Conservation (phyloP, 2,797 vertebrate species). For the Oophaga sylvatica region DNA sequence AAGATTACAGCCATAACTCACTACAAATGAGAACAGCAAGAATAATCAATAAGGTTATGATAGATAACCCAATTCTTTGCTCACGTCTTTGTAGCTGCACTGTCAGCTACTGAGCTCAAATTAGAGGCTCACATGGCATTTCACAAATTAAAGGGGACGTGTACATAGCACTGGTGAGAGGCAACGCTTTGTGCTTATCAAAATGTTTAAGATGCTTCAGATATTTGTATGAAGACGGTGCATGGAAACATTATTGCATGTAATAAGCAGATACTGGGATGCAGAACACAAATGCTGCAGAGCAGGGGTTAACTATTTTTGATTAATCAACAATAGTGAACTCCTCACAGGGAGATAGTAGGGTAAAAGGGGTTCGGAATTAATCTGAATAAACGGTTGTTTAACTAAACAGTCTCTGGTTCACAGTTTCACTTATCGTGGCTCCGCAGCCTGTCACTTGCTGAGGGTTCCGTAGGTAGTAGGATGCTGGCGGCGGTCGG, state of each 20-base stretch:
- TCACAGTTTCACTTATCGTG: too few species aligned
- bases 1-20: conserved; percentile 54
- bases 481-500: too few species aligned
- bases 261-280: too few species aligned
- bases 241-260: not conserved
- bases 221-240: not conserved
- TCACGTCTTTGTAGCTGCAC: not conserved
- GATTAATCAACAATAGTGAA: too few species aligned
- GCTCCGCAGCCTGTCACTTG: too few species aligned
- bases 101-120: not conserved
- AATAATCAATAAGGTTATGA: conserved; percentile 47
- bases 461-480: too few species aligned
- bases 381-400: too few species aligned
- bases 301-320: too few species aligned
- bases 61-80: conserved; percentile 38
- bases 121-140: not conserved
- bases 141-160: not conserved
- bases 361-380: too few species aligned
- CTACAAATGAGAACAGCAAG: conserved; percentile 44
- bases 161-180: not conserved
- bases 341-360: too few species aligned
- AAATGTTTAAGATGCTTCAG: not conserved
- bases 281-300: too few species aligned
- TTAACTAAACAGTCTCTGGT: too few species aligned
- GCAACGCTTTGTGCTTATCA: not conserved